Conservation (phyloP, 2,113 vertebrate species). For the Mesembrinibis cayennensis region DNA sequence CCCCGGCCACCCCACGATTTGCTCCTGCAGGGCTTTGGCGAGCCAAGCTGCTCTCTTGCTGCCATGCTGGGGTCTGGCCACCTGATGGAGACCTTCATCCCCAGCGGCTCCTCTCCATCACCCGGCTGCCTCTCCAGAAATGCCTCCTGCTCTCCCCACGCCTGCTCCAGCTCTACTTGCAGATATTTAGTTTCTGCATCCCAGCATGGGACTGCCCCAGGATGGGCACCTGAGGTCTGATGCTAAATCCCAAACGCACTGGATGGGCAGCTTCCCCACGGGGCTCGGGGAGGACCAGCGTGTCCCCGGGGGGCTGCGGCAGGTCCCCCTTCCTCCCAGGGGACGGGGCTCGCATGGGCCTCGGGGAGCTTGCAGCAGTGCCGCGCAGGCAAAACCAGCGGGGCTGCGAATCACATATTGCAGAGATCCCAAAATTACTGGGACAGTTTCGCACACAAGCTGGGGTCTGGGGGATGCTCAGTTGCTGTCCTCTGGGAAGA, state of each 20-base stretch:
- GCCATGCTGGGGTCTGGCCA: conserved; percentile 5
- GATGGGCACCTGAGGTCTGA: not conserved
- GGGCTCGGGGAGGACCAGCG: not conserved
- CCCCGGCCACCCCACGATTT: not conserved
- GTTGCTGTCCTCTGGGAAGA: conserved; percentile 20
- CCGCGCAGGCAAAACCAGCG: not conserved
- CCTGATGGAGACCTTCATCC: conserved; percentile 59
- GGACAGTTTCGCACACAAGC: conserved; percentile 4
- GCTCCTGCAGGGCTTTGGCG: not conserved
- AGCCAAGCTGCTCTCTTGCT: not conserved
- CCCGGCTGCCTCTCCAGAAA: not conserved
- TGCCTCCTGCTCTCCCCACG: not conserved
- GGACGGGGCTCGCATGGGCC: not conserved
- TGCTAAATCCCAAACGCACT: not conserved
- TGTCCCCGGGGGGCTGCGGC: not conserved
- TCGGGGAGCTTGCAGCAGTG: not conserved
- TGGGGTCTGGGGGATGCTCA: conserved; percentile 52
- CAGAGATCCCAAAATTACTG: conserved; percentile 44
- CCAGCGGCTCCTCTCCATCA: not conserved
- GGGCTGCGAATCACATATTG: not conserved
- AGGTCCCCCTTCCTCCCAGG: not conserved
- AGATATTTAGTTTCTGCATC: not conserved
- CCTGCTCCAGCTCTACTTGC: not conserved
- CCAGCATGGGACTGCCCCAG: not conserved
- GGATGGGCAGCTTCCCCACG: not conserved